These are phyloP conservation scores for Campylorhamphus procurvoides DNA, from an alignment of 2,113 vertebrate genomes.

Conservation along the genomic window DNA sequence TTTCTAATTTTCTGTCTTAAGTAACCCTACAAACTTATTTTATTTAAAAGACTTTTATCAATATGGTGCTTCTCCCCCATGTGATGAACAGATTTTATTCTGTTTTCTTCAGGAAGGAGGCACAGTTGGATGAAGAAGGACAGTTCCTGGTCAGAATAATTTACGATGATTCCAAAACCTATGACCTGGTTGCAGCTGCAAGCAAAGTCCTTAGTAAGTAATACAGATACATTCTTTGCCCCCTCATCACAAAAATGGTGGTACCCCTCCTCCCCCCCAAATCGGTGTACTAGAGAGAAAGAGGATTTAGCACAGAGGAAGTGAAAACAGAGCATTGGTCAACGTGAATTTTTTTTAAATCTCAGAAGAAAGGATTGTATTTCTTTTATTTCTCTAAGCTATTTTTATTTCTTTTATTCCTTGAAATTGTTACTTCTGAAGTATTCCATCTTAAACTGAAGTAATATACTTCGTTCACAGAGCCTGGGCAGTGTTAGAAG, in stretches of 20 bases:
- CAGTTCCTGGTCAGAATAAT: conserved; percentile 99
- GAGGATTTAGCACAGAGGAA: not conserved
- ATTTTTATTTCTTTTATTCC: not conserved
- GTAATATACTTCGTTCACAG: not conserved
- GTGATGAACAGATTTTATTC: not conserved
- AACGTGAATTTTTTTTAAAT: not conserved
- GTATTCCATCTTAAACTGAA: not conserved
- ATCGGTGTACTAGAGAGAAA: not conserved
- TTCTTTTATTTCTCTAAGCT: not conserved
- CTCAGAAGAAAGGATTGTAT: not conserved
- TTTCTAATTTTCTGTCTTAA: not conserved
- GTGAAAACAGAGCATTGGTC: not conserved
- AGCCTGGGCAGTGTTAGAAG: not conserved
- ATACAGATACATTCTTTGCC: not conserved
- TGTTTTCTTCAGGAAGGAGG: conserved; percentile 84
- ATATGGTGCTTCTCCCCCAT: not conserved
- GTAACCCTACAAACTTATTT: not conserved
- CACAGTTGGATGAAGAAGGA: conserved; percentile 96
- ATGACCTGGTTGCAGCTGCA: conserved; percentile 94
- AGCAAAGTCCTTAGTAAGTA: conserved; percentile 98
- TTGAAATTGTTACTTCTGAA: not conserved
- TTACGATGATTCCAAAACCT: conserved; percentile 97
- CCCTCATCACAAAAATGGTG: not conserved
- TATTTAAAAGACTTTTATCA: not conserved
- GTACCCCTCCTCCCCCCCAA: not conserved